Conservation (phyloP, 2,113 vertebrate species). For the Scomber colias region DNA sequence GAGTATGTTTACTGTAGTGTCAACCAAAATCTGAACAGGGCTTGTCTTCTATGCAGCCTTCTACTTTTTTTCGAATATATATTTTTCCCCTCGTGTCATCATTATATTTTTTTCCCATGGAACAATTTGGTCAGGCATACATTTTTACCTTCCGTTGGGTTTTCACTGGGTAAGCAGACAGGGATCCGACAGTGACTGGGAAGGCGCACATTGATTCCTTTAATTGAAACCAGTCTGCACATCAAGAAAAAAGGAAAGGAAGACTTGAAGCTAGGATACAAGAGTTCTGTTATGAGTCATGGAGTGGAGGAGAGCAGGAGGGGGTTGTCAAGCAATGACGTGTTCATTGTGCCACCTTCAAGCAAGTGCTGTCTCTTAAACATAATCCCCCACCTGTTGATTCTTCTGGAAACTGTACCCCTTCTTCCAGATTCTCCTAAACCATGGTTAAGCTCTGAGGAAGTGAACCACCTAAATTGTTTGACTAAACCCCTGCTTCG, state of each 20-base stretch:
- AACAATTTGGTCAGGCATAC: constrained; percentile 58
- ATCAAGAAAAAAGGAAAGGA: constrained; percentile 48
- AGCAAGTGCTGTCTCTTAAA: constrained; percentile 2
- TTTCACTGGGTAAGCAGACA: constrained; percentile 48
- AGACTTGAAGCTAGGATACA: constrained; percentile 48
- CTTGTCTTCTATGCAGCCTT: constrained; percentile 17
- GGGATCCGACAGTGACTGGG: constrained; percentile 48
- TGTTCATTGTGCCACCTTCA: constrained; percentile 39
- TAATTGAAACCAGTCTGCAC: constrained; percentile 72
- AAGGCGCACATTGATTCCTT: constrained; percentile 56
- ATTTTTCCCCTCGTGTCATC: constrained; percentile 45
- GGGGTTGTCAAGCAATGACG: constrained; percentile 35
- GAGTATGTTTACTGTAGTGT: constrained; percentile 77
- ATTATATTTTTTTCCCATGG: constrained; percentile 40
- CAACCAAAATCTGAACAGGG: constrained; percentile 51
- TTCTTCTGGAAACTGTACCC: constrained; percentile 47
- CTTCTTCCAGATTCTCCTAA: constrained; percentile 42
- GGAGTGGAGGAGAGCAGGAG: constrained; percentile 13
- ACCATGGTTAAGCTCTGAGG: constrained; percentile 19
- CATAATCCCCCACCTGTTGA: constrained; percentile 8
- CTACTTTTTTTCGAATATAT: constrained; percentile 11
- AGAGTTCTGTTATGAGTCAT: constrained; percentile 48
- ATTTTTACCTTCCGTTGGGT: constrained; percentile 33
- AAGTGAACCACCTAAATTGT: neutral
- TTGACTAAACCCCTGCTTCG: constrained; percentile 3